Conservation (phyloP, 1,140 invertebrate species). For the Macrostomum lignano region DNA sequence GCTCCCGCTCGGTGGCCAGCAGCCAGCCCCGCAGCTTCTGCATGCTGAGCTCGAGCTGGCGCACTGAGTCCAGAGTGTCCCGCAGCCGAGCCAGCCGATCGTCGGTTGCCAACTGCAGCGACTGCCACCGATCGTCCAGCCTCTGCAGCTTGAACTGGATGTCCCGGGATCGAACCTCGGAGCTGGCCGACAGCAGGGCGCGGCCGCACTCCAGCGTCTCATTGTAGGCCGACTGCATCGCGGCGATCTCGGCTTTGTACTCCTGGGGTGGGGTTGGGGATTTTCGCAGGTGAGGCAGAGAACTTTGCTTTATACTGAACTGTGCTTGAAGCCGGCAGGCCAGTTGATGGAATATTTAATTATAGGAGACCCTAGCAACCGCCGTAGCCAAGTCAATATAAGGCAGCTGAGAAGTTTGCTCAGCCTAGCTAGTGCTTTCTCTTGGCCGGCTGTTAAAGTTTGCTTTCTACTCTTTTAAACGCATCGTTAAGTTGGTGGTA, state of each 20-base stretch:
- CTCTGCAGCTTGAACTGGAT: slow-evolving; percentile 36
- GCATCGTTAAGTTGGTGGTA: no score
- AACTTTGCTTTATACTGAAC: no score
- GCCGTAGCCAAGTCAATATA: no score
- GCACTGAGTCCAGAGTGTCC: slow-evolving; percentile 16
- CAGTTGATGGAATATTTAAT: no score
- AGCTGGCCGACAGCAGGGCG: slow-evolving; percentile 33
- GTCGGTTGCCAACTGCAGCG: slow-evolving; percentile 38
- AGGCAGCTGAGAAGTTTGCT: no score
- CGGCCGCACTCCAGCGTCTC: slow-evolving; percentile 44
- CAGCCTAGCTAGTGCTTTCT: no score
- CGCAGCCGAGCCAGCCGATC: slow-evolving; percentile 35
- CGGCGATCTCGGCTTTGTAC: slow-evolving; percentile 35
- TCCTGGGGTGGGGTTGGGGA: no score
- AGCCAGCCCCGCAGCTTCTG: slow-evolving; percentile 45
- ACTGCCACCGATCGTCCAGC: slow-evolving; percentile 42
- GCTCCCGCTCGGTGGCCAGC: slow-evolving; percentile 40
- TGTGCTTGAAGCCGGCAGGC: no score
- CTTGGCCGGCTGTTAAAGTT: no score
- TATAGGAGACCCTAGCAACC: no score
- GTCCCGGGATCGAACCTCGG: slow-evolving; percentile 32
- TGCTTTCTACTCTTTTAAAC: no score
- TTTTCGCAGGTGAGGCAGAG: no score
- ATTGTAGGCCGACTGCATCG: slow-evolving; percentile 44
- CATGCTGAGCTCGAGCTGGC: slow-evolving; percentile 41